Evolutionary conservation across 2,888 invertebrate genomes (phyloP).

Genomic region (Plagodis pulveraria): DNA sequence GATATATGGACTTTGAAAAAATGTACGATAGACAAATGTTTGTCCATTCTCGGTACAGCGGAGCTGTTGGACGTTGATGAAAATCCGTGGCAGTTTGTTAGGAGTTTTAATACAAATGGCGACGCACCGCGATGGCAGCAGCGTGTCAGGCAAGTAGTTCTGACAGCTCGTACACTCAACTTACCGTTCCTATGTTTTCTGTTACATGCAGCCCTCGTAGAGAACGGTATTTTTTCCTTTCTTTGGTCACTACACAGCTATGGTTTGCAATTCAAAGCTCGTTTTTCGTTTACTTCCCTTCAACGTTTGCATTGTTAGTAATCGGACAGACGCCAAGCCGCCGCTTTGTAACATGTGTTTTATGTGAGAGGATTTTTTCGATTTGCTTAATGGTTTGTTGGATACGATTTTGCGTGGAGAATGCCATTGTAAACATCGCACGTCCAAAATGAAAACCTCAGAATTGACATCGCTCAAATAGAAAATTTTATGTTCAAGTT

Average conservation of each 20-base stretch:
- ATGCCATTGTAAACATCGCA: conserved; percentile 26
- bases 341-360: conserved; percentile 57
- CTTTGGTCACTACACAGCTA: conserved; percentile 49
- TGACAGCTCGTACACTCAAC: conserved; percentile 50
- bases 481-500: conserved; percentile 70
- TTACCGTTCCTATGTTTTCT: conserved; percentile 46
- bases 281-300: conserved; percentile 67
- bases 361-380: conserved; percentile 52
- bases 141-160: conserved; percentile 60
- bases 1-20: conserved; percentile 63
- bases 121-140: conserved; percentile 12
- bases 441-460: conserved; percentile 33
- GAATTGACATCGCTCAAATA: conserved; percentile 62
- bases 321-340: conserved; percentile 54
- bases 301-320: conserved; percentile 64
- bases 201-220: conserved; percentile 26
- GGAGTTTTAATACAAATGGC: conserved; percentile 53
- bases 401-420: conserved; percentile 42
- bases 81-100: conserved; percentile 62
- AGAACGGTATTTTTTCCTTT: conserved; percentile 39
- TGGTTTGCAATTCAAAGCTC: conserved; percentile 64
- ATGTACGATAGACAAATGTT: conserved; percentile 66
- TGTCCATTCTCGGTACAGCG: conserved; percentile 52
- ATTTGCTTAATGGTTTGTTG: conserved; percentile 58
- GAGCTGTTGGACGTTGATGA: conserved; percentile 55